Evolutionary conservation across 2,797 vertebrate genomes (phyloP).

Genomic region (Parauchenoglanis punctatus): DNA sequence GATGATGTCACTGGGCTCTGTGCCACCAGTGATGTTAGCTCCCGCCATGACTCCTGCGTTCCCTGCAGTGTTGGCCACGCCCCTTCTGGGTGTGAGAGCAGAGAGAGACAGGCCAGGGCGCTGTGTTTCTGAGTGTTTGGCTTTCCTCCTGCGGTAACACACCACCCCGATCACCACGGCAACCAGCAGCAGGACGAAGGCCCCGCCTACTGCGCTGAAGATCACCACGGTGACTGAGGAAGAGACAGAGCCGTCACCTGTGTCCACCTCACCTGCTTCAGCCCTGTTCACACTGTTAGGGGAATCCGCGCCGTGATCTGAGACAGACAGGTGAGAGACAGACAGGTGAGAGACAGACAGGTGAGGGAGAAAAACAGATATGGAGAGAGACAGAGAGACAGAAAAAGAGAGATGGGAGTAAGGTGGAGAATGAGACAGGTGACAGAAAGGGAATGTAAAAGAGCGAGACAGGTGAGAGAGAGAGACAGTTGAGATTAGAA

Average conservation of each 20-base stretch:
- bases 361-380: background rate
- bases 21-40: background rate
- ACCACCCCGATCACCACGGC: constrained; percentile 72
- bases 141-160: constrained; percentile 74
- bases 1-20: constrained; percentile 70
- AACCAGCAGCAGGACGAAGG: constrained; percentile 74
- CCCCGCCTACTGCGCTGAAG: constrained; percentile 74
- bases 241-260: constrained; percentile 60
- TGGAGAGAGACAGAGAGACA: background rate
- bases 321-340: background rate
- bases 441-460: background rate
- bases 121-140: constrained; percentile 78
- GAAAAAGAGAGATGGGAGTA: background rate
- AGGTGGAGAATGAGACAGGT: background rate
- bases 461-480: too few relatives aligned
- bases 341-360: background rate
- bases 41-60: constrained; percentile 56
- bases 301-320: constrained; percentile 23
- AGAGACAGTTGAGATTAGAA: background rate
- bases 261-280: constrained; percentile 32
- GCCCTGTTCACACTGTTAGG: constrained; percentile 15
- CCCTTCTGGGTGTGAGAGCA: constrained; percentile 68
- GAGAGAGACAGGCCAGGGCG: constrained; percentile 73
- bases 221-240: constrained; percentile 76
- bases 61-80: constrained; percentile 36